A percentile compares a stretch with the other conserved stretches of the same genome.
Evolutionary conservation across 1,140 invertebrate genomes (phyloP).

Genomic region (Drosophila obscura): DNA sequence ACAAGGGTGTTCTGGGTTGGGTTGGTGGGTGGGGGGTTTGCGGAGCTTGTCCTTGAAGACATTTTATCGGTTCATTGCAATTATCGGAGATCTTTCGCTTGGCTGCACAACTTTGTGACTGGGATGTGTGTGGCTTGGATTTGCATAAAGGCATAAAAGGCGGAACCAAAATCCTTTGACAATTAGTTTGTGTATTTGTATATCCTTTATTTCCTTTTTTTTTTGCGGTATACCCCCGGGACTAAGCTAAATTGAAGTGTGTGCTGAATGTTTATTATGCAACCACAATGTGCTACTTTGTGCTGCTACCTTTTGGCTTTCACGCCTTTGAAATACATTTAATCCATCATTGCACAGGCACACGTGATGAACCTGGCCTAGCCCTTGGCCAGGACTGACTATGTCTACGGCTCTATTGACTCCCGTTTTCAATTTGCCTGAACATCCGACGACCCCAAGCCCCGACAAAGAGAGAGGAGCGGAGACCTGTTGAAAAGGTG

Average conservation of each 20-base stretch:
- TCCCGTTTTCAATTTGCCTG: constrained; percentile 73
- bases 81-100: constrained; percentile 72
- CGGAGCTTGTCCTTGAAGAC: constrained; percentile 27
- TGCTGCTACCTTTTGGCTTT: constrained; percentile 77
- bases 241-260: constrained; percentile 73
- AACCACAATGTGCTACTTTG: constrained; percentile 76
- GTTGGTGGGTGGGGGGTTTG: background rate
- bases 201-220: constrained; percentile 36
- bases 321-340: constrained; percentile 82
- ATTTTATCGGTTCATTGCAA: constrained; percentile 34
- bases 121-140: constrained; percentile 18
- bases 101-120: constrained; percentile 56
- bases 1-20: background rate
- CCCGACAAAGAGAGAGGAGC: background rate
- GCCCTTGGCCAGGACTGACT: constrained; percentile 54
- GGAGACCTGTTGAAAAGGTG: constrained; percentile 78
- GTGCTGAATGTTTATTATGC: constrained; percentile 68
- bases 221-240: constrained; percentile 22
- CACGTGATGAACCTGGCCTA: constrained; percentile 28
- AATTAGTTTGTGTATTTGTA: constrained; percentile 58
- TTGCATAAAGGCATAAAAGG: constrained; percentile 63
- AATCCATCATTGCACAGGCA: constrained; percentile 71
- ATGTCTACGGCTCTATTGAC: constrained; percentile 73
- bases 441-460: constrained; percentile 16
- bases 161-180: constrained; percentile 55